Conservation (phyloP, 2,113 vertebrate genomes). For the Tor tambroides region DNA sequence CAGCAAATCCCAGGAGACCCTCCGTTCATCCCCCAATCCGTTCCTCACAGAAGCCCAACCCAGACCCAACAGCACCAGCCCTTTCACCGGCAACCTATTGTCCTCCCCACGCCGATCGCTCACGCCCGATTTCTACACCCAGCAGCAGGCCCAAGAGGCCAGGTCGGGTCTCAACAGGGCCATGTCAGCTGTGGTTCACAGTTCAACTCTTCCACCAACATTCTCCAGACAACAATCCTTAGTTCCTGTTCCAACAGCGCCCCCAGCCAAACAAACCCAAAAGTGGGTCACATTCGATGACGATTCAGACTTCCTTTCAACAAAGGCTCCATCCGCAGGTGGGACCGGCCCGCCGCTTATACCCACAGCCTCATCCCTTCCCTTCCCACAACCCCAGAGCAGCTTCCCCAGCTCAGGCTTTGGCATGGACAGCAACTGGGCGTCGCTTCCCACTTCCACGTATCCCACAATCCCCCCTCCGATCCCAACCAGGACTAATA, state of each 20-base stretch:
- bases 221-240: conserved; percentile 60
- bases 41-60: conserved; percentile 70
- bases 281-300: conserved; percentile 90
- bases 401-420: conserved; percentile 65
- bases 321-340: conserved; percentile 39
- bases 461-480: conserved; percentile 80
- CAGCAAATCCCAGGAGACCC: conserved; percentile 80
- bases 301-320: conserved; percentile 57
- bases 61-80: conserved; percentile 79
- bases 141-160: conserved; percentile 46
- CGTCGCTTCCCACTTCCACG: conserved; percentile 66
- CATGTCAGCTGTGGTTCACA: conserved; percentile 58
- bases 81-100: conserved; percentile 76
- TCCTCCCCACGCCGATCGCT: conserved; percentile 63
- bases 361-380: conserved; percentile 35
- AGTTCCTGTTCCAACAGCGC: conserved; percentile 63
- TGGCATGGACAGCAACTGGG: conserved; percentile 75
- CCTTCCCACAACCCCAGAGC: conserved; percentile 59
- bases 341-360: conserved; percentile 46
- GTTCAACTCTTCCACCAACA: conserved; percentile 59
- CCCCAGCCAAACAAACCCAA: conserved; percentile 64
- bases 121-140: conserved; percentile 68
- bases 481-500: conserved; percentile 75
- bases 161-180: conserved; percentile 61
- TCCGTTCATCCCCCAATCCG: conserved; percentile 75